A percentile compares a stretch with the other conserved stretches of the same genome.
phyloP scores from a whole-genome alignment of 2,888 invertebrate genomes.

The Osmoderma eremita region DNA sequence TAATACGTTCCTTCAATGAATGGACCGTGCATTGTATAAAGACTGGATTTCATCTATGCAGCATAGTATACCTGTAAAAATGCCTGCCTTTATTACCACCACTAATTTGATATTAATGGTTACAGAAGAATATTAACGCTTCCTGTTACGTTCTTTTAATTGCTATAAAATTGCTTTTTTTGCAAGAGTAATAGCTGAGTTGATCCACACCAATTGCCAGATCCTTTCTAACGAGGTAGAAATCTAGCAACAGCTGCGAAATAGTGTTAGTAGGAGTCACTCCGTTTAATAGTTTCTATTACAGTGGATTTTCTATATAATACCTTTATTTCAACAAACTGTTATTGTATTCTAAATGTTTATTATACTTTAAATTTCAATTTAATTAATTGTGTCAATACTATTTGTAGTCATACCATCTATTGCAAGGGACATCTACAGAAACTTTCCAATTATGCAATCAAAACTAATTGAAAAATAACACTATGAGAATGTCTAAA shows the following conservation, averaged over 20 bases:
- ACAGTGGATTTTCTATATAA: neutral
- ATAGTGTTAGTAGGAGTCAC: no score
- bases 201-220: no score
- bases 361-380: no score
- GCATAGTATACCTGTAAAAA: neutral
- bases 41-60: neutral
- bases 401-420: neutral
- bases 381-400: no score
- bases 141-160: neutral
- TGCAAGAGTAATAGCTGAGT: neutral
- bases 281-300: no score
- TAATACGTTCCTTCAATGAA: conserved; percentile 17
- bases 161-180: neutral
- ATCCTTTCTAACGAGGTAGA: no score
- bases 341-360: no score
- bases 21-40: neutral
- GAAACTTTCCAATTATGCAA: neutral
- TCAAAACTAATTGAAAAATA: conserved; percentile 6
- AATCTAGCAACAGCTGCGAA: neutral
- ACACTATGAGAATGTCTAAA: conserved; percentile 11
- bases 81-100: neutral
- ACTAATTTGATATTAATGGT: conserved; percentile 11
- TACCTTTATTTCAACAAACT: no score
- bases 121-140: neutral
- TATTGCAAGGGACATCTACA: neutral